Percentiles rank a stretch among this genome's conserved stretches.
These are phyloP conservation scores for Eurypyga helias DNA, from an alignment of 2,113 vertebrate genomes.

Conservation along the genomic window DNA sequence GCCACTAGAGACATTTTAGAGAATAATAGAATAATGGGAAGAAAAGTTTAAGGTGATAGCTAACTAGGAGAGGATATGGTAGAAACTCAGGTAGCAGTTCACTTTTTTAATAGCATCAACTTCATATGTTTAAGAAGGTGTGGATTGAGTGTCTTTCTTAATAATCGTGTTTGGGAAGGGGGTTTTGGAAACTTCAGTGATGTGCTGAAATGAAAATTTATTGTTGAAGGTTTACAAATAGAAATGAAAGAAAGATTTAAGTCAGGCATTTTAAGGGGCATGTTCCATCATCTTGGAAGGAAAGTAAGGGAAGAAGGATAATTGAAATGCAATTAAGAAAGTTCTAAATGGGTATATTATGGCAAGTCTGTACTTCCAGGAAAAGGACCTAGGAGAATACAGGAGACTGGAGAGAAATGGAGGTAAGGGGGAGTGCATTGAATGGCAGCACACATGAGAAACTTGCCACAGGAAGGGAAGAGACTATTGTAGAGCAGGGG, in stretches of 20 bases:
- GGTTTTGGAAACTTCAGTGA: background rate
- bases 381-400: background rate
- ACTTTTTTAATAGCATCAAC: background rate
- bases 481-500: background rate
- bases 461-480: background rate
- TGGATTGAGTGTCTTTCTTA: background rate
- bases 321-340: background rate
- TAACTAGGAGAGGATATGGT: background rate
- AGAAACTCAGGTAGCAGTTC: background rate
- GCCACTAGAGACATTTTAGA: background rate
- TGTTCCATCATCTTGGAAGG: background rate
- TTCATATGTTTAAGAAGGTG: background rate
- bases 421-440: background rate
- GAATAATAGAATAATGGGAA: background rate
- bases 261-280: background rate
- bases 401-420: background rate
- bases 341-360: background rate
- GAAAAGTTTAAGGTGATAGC: background rate
- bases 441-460: background rate
- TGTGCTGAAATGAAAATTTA: background rate
- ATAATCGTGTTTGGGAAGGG: background rate
- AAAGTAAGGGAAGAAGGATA: background rate
- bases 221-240: background rate
- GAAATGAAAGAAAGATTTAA: background rate
- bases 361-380: background rate